Conservation (phyloP, 92 coral and sea anemone genomes). For the Porites rus region DNA sequence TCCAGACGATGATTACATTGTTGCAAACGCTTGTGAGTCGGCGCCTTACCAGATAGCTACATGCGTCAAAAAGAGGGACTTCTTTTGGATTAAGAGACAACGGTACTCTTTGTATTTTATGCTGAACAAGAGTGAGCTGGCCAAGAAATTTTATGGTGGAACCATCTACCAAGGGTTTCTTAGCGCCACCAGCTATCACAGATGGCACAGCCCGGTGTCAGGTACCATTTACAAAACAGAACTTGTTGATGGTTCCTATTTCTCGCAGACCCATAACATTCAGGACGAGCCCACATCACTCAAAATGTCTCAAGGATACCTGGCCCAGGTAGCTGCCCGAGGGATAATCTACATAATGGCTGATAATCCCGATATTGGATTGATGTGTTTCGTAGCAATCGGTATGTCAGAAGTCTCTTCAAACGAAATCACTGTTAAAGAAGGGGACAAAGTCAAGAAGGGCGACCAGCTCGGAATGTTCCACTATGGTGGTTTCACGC, state of each 20-base stretch:
- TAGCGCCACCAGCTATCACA: slow-evolving; percentile 74
- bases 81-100: slow-evolving; percentile 65
- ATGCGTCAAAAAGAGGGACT: slow-evolving; percentile 43
- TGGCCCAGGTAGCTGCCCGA: slow-evolving; percentile 65
- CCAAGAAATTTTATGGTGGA: slow-evolving; percentile 70
- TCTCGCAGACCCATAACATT: slow-evolving; percentile 57
- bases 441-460: slow-evolving; percentile 57
- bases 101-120: slow-evolving; percentile 67
- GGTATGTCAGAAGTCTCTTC: slow-evolving; percentile 76
- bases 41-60: slow-evolving; percentile 59
- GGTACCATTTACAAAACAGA: slow-evolving; percentile 60
- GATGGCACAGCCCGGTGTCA: slow-evolving; percentile 84
- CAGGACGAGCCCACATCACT: slow-evolving; percentile 64
- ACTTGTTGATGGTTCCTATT: slow-evolving; percentile 73
- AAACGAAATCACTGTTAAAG: slow-evolving; percentile 62
- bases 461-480: slow-evolving; percentile 81
- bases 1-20: slow-evolving; percentile 61
- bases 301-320: slow-evolving; percentile 67
- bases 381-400: slow-evolving; percentile 66
- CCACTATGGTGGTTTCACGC: slow-evolving; percentile 77
- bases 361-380: slow-evolving; percentile 68
- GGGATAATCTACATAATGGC: slow-evolving; percentile 61
- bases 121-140: slow-evolving; percentile 55
- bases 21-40: slow-evolving; percentile 76
- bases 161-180: slow-evolving; percentile 76